phyloP scores from a whole-genome alignment of 2,797 vertebrate species.

The Toxotes lorentzi region DNA sequence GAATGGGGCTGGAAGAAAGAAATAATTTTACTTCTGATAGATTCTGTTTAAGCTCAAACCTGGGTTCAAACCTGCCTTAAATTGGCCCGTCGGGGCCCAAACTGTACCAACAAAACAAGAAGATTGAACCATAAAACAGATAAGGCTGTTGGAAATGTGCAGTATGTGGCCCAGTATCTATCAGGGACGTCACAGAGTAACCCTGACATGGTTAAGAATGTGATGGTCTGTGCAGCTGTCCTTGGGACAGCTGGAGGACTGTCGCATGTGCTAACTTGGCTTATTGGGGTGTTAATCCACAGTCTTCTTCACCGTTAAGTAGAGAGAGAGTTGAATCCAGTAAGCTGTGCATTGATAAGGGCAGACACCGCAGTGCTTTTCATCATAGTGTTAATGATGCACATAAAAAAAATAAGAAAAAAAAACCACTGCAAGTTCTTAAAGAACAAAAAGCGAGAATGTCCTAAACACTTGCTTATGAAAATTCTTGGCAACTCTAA shows the following conservation, averaged over 20 bases:
- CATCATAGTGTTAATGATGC: constrained; percentile 69
- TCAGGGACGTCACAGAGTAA: constrained; percentile 27
- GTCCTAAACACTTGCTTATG: constrained; percentile 67
- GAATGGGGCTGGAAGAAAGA: constrained; percentile 31
- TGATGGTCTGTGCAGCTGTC: constrained; percentile 75
- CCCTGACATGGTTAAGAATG: constrained; percentile 67
- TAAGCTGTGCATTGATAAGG: constrained; percentile 77
- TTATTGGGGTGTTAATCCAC: constrained; percentile 39
- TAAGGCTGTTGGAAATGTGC: constrained; percentile 15
- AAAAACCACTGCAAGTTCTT: constrained; percentile 60
- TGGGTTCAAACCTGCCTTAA: constrained; percentile 48
- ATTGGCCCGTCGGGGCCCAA: not conserved
- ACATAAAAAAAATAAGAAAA: constrained; percentile 41
- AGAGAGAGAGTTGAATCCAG: constrained; percentile 54
- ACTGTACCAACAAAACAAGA: constrained; percentile 13
- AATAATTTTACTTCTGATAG: constrained; percentile 6
- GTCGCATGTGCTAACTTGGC: constrained; percentile 57
- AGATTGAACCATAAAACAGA: constrained; percentile 22
- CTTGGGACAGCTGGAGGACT: constrained; percentile 69
- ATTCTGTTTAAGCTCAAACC: constrained; percentile 28
- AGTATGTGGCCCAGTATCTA: constrained; percentile 37
- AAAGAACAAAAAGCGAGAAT: constrained; percentile 73
- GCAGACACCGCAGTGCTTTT: constrained; percentile 84
- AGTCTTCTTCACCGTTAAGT: constrained; percentile 41
- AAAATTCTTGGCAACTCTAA: constrained; percentile 55